Percentiles rank a stretch among this genome's conserved stretches.
phyloP scores from a whole-genome alignment of 1,140 invertebrate genomes.

The Amyelois transitella region DNA sequence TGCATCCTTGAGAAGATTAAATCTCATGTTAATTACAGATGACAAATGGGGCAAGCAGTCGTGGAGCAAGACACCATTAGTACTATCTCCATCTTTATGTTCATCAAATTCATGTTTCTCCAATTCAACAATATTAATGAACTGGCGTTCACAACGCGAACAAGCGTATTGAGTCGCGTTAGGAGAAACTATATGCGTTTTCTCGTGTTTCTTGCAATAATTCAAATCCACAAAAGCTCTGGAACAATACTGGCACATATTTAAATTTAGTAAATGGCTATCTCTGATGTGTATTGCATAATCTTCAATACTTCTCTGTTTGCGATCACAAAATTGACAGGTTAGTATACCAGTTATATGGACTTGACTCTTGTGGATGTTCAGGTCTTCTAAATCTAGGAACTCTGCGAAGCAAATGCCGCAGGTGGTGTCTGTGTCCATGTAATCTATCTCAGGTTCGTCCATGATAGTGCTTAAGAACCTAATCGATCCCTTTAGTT shows the following conservation, averaged over 20 bases:
- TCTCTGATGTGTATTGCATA: constrained; percentile 39
- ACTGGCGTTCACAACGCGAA: constrained; percentile 34
- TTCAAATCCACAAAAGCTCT: constrained; percentile 24
- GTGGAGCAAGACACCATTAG: constrained; percentile 35
- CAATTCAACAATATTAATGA: constrained; percentile 21
- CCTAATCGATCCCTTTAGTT: not conserved
- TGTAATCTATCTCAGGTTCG: constrained; percentile 1
- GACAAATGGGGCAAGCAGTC: constrained; percentile 31
- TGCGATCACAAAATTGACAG: constrained; percentile 32
- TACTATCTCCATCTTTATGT: constrained; percentile 17
- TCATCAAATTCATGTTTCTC: constrained; percentile 33
- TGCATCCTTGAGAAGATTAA: constrained; percentile 21
- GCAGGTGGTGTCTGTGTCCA: constrained; percentile 40
- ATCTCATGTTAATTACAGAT: constrained; percentile 38
- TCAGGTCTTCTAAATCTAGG: constrained; percentile 43
- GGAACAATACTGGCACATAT: constrained; percentile 36
- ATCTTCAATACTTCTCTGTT: constrained; percentile 19
- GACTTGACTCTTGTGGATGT: constrained; percentile 37
- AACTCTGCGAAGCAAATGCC: constrained; percentile 50
- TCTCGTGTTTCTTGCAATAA: constrained; percentile 28
- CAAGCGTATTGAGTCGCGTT: constrained; percentile 19
- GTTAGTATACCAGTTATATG: constrained; percentile 20
- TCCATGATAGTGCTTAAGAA: not conserved
- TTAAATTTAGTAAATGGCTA: constrained; percentile 25
- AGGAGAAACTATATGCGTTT: constrained; percentile 24